Evolutionary conservation across 1,140 invertebrate species (phyloP), one percentile per base, ranked within the genome.

Genomic region (Zaprionus africanus): DNA sequence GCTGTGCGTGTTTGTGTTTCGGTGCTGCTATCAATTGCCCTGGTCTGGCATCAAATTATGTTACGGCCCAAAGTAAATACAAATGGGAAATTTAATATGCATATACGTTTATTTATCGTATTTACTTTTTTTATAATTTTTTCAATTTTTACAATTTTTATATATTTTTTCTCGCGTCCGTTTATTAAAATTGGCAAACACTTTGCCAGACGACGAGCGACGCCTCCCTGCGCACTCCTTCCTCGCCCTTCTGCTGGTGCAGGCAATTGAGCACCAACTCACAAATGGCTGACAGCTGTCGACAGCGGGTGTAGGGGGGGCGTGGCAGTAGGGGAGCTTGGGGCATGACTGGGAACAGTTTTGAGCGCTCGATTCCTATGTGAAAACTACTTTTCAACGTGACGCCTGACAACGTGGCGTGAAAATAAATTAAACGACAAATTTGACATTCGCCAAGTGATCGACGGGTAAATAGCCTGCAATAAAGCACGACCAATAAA

Each of bases 221-320:
- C n/a, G 41, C n/a, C 46, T 49, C 9, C 46, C 19, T 19, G 9
- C 31, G 7, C 13, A 9, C 41, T 28, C 68, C 63, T 67, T 51
- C 46, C 57, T 63, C 67, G 43, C 34, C 12, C 26, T n/a, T n/a
- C 22, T 65, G 56, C 38, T 65, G 26, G 53, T 43, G 7, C 53
- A 38, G 58, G 49, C 54, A 85, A 78, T 75, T 71, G 62, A 79
- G 59, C 72, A 70, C 72, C 71, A 87, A 80, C 80, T 88, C 22
- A 74, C 67, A 80, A 88, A 73, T 76, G 81, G 84, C 70, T 83
- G 84, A 83, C 84, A 88, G 84, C 84, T 87, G 84, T 65, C 71
- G 26, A 12, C 41, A 43, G n/a, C n/a, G 41, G n/a, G 41, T 43
- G 41, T 17, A 43, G 41, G 1, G 7, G n/a, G n/a, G 41, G 41